Evolutionary conservation across 2,888 invertebrate species (phyloP), one percentile per base, ranked within the genome.

Genomic region (Pasiphila rectangulata): DNA sequence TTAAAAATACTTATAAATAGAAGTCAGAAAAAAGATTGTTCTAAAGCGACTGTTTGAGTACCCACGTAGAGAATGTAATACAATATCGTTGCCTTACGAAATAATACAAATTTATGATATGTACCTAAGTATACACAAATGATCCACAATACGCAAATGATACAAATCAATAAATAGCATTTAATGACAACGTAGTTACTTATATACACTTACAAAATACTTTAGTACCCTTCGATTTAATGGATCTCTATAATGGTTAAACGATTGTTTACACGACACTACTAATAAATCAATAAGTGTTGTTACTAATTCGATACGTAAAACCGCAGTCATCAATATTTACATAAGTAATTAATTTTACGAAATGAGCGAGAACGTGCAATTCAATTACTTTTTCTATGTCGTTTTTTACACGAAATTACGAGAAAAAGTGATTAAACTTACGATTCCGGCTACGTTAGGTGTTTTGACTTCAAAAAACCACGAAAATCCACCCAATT

Each of bases 221-320:
- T 82, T 86, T 86, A 87, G 86, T 87, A 87, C 87, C 87, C 87
- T 87, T 86, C 71, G 73, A 83, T 79, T 75, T 80, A 82, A 83
- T 82, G 84, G 78, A 83, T 86, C 75, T 75, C 67, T 71, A 72
- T 75, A 79, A 72, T 75, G 72, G 69, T 81, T 84, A 82, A 73
- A 79, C 76, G 73, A 79, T 73, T 70, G 79, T 82, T 44, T 80
- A 78, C 72, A 82, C 68, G 73, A 78, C 79, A 82, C 81, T 84
- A 82, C 78, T 67, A 52, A 71, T 77, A 75, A 68, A 75, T 52
- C 62, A 73, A 66, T 74, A 75, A 64, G 60, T 68, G 65, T 71
- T 67, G 63, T 75, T 65, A 68, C 75, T 78, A 75, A 59, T 63
- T 73, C 75, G 67, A 75, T 81, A 80, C 73, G 70, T 73, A 74